These are phyloP conservation scores for Phymatocera aterrima DNA, from an alignment of 2,888 invertebrate species.

Conservation along the genomic window DNA sequence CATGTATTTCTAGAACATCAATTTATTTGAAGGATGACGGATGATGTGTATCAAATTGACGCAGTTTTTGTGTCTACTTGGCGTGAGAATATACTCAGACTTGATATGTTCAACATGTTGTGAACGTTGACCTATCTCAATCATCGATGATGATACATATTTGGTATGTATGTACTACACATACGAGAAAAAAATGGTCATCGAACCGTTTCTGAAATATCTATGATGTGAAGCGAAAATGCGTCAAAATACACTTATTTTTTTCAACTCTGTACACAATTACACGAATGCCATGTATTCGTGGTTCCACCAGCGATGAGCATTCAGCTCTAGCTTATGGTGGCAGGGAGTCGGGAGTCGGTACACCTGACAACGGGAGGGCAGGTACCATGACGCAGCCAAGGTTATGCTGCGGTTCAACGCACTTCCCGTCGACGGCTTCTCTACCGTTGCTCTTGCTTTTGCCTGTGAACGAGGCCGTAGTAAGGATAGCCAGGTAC, in stretches of 20 bases:
- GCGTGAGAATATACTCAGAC: neutral
- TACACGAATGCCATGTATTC: neutral
- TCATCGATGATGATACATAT: too few relatives aligned
- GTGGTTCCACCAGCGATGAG: neutral
- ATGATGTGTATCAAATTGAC: neutral
- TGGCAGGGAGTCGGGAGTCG: conserved; percentile 48
- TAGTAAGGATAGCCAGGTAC: conserved; percentile 7
- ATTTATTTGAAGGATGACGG: neutral
- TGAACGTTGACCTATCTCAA: too few relatives aligned
- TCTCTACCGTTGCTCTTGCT: conserved; percentile 49
- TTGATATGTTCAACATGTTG: neutral
- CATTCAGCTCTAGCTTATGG: conserved; percentile 40
- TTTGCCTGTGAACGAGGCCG: conserved; percentile 39
- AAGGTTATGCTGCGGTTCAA: conserved; percentile 71
- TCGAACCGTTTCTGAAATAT: too few relatives aligned
- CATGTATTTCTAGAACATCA: too few relatives aligned
- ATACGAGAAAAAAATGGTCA: too few relatives aligned
- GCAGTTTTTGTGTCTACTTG: neutral
- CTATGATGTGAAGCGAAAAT: too few relatives aligned
- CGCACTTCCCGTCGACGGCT: conserved; percentile 66
- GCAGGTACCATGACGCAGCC: conserved; percentile 70
- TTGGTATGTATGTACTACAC: too few relatives aligned
- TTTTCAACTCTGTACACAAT: neutral
- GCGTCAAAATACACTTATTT: neutral
- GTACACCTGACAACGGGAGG: conserved; percentile 70